Conservation (phyloP, 2,797 vertebrate species). For the Nyctibius grandis region DNA sequence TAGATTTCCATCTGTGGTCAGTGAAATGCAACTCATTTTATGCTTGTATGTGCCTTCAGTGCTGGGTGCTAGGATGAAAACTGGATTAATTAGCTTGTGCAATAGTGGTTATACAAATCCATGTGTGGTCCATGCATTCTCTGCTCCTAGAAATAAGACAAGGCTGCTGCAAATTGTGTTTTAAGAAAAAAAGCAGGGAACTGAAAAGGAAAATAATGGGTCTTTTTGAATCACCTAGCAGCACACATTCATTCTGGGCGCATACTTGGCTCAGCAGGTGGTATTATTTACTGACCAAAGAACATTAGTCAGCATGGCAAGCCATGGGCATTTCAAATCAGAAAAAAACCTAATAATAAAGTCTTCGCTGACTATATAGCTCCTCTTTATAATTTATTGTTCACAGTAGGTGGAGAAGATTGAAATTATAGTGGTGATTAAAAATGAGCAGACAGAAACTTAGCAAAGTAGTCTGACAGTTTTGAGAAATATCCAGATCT, state of each 20-base stretch:
- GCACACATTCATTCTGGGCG: not conserved
- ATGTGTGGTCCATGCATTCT: not conserved
- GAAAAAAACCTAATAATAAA: not conserved
- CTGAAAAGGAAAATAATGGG: not conserved
- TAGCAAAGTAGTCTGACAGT: not conserved
- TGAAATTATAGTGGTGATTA: conserved; percentile 21
- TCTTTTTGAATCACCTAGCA: not conserved
- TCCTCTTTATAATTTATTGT: conserved; percentile 14
- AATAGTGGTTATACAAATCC: not conserved
- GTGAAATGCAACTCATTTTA: not conserved
- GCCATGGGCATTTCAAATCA: not conserved
- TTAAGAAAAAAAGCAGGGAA: not conserved
- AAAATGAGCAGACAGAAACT: not conserved
- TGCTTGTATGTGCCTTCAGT: not conserved
- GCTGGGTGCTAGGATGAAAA: not conserved
- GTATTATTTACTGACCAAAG: conserved; percentile 39
- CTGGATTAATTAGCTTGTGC: not conserved
- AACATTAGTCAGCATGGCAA: not conserved
- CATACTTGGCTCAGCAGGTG: not conserved
- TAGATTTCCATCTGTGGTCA: not conserved
- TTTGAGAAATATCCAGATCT: not conserved
- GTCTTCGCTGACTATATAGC: not conserved
- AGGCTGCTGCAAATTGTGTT: not conserved
- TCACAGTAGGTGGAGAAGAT: conserved; percentile 9
- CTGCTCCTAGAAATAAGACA: not conserved